Conservation (phyloP, 2,113 vertebrate genomes). For the Eleginops maclovinus region DNA sequence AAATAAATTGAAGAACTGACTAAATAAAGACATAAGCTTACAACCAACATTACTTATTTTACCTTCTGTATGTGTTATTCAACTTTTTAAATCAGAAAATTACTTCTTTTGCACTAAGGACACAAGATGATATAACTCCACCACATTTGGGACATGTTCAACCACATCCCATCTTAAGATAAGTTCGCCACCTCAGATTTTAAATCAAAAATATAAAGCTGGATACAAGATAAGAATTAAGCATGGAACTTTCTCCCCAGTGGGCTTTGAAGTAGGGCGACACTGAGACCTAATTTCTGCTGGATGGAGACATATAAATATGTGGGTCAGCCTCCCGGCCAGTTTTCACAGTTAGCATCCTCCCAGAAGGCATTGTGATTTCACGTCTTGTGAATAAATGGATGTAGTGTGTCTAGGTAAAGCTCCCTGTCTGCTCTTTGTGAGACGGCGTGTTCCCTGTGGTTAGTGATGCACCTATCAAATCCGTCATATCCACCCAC, state of each 20-base stretch:
- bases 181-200: neutral
- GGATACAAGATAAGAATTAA: conserved; percentile 48
- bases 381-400: conserved; percentile 54
- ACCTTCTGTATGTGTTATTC: too few species aligned
- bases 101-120: neutral
- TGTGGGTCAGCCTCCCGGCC: conserved; percentile 63
- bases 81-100: neutral
- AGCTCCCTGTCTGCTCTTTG: too few species aligned
- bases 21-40: too few species aligned
- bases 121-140: neutral
- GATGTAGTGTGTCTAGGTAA: conserved; percentile 39
- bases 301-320: conserved; percentile 50
- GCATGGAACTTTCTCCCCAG: conserved; percentile 38
- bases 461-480: conserved; percentile 38
- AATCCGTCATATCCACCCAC: neutral
- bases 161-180: neutral
- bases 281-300: conserved; percentile 69
- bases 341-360: conserved; percentile 62
- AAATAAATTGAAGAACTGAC: too few species aligned
- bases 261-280: conserved; percentile 59
- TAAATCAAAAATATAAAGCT: conserved; percentile 34
- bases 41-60: too few species aligned
- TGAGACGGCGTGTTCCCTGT: conserved; percentile 17
- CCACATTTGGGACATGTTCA: neutral
- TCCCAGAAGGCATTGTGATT: conserved; percentile 44